Conservation (phyloP, 2,797 vertebrate genomes). For the Pteronotus mesoamericanus region DNA sequence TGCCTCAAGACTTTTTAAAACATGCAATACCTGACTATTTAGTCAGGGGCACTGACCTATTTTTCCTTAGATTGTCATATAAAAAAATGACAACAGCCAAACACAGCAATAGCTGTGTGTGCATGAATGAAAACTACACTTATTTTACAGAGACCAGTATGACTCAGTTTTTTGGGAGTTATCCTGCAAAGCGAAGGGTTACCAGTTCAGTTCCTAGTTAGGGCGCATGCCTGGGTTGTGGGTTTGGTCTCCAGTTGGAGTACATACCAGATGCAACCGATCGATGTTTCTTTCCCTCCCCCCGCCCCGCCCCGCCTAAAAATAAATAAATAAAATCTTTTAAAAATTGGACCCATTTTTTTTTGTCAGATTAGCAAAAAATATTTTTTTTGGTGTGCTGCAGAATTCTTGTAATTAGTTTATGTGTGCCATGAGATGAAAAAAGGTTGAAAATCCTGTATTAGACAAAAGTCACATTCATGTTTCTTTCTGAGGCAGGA, state of each 20-base stretch:
- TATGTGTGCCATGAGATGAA: neutral
- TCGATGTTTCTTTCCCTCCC: neutral
- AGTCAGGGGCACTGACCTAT: neutral
- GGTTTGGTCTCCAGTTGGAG: neutral
- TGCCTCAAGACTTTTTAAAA: neutral
- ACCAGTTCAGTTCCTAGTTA: neutral
- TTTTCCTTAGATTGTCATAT: neutral
- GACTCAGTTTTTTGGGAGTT: neutral
- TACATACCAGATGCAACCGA: neutral
- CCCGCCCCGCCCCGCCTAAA: neutral
- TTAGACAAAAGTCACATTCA: neutral
- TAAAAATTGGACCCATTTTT: neutral
- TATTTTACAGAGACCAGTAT: neutral
- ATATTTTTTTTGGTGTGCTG: neutral
- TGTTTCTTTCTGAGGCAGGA: neutral
- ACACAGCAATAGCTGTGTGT: neutral
- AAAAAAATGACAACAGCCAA: neutral
- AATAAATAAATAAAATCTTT: neutral
- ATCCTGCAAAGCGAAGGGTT: neutral
- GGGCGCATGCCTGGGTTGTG: no score
- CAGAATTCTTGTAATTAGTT: neutral
- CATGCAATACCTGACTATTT: neutral
- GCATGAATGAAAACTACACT: neutral
- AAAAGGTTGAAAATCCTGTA: neutral
- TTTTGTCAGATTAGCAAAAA: neutral